Percentiles rank a stretch among this genome's conserved stretches.
phyloP scores from a whole-genome alignment of 2,113 vertebrate genomes.

The Limanda limanda region DNA sequence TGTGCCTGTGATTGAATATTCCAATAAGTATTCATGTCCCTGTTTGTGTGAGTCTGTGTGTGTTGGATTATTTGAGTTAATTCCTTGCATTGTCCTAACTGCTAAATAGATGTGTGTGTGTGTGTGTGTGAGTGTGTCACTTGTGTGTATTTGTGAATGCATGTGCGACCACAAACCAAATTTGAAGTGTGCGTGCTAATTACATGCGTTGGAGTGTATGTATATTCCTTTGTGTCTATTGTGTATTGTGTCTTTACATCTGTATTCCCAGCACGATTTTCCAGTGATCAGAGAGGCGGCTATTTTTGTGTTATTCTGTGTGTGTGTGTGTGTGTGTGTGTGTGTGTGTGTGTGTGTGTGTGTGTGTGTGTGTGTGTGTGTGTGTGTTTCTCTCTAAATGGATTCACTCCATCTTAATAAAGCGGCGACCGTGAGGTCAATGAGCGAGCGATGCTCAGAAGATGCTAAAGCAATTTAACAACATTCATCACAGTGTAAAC shows the following conservation, averaged over 20 bases:
- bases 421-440: conserved; percentile 46
- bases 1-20: too few species aligned
- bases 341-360: conserved; percentile 11
- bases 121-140: neutral
- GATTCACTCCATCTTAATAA: conserved; percentile 52
- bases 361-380: conserved; percentile 7
- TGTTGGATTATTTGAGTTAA: neutral
- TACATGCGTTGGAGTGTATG: neutral
- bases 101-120: conserved; percentile 1
- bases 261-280: conserved; percentile 8
- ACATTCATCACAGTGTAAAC: conserved; percentile 46
- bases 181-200: neutral
- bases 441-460: conserved; percentile 17
- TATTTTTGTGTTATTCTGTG: too few species aligned
- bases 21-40: too few species aligned
- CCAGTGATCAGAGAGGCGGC: too few species aligned
- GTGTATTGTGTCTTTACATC: neutral
- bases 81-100: neutral
- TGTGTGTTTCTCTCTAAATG: conserved; percentile 34
- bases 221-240: neutral
- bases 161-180: neutral
- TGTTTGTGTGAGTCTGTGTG: neutral
- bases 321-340: neutral
- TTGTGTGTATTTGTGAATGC: neutral
- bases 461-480: conserved; percentile 14